Percentiles rank a stretch among this genome's conserved stretches.
Conservation (phyloP, 2,113 vertebrate genomes). For the Antennarius striatus region DNA sequence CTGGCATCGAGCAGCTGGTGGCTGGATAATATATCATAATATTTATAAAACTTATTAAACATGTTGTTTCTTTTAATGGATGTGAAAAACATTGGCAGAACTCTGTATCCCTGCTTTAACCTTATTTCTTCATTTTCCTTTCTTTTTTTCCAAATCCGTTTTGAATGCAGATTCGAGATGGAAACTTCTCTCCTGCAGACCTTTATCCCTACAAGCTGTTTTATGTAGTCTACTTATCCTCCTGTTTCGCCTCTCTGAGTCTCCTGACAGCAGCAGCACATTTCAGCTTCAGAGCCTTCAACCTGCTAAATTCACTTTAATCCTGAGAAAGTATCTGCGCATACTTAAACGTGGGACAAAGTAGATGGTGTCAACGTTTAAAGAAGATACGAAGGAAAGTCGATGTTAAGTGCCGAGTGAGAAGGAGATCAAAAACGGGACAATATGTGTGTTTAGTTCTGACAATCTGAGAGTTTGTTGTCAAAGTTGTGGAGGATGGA, state of each 20-base stretch:
- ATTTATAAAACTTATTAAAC: no score
- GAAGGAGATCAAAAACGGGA: conserved; percentile 60
- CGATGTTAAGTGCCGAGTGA: conserved; percentile 60
- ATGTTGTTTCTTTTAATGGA: no score
- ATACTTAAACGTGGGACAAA: conserved; percentile 65
- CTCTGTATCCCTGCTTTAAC: no score
- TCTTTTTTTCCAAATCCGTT: no score
- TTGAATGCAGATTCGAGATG: not conserved
- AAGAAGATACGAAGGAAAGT: conserved; percentile 50
- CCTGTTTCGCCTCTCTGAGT: conserved; percentile 4
- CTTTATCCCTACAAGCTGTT: conserved; percentile 53
- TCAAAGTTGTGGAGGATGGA: conserved; percentile 24
- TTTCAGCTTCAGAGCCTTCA: conserved; percentile 50
- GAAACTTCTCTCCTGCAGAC: conserved; percentile 16
- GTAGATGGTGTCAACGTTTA: conserved; percentile 41
- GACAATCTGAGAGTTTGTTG: not conserved
- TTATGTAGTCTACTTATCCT: conserved; percentile 27
- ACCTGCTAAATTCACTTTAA: conserved; percentile 55
- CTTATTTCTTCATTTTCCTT: no score
- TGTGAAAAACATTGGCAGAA: no score
- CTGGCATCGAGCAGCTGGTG: no score
- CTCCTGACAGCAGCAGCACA: conserved; percentile 44
- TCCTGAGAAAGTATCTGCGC: conserved; percentile 51
- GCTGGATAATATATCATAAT: no score
- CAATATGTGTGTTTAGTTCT: conserved; percentile 52